Evolutionary conservation across 2,797 vertebrate species (phyloP).

Genomic region (Acestrorhynchus altus): DNA sequence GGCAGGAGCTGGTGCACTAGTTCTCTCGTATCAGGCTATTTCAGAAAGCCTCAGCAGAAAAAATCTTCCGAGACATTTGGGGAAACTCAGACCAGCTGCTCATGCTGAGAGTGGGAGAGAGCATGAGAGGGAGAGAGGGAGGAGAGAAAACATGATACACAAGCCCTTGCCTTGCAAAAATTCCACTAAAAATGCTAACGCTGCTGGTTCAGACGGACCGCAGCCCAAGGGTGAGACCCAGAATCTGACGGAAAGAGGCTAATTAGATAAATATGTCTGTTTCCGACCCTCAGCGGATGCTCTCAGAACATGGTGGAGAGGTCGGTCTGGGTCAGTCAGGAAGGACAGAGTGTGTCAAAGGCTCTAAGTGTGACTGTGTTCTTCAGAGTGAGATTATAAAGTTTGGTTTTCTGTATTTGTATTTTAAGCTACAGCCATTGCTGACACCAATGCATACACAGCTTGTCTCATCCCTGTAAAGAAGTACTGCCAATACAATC

Average conservation of each 20-base stretch:
- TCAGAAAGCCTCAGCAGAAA: constrained; percentile 8
- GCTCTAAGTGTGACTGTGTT: not conserved
- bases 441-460: too few species aligned
- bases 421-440: too few species aligned
- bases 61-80: not conserved
- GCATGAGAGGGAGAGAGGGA: not conserved
- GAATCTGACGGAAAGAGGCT: not conserved
- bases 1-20: not conserved
- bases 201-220: not conserved
- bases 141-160: not conserved
- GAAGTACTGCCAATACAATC: too few species aligned
- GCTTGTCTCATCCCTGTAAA: too few species aligned
- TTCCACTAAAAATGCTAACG: not conserved
- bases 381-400: too few species aligned
- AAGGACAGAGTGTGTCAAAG: not conserved
- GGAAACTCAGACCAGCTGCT: constrained; percentile 13
- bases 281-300: not conserved
- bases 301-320: not conserved
- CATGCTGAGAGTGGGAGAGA: not conserved
- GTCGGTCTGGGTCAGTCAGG: not conserved
- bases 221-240: not conserved
- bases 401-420: too few species aligned
- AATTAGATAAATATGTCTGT: constrained; percentile 3
- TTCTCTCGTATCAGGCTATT: not conserved
- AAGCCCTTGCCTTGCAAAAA: not conserved